Base-by-base conservation (phyloP, 2,888 invertebrate species). In the Sinelater perroti region DNA sequence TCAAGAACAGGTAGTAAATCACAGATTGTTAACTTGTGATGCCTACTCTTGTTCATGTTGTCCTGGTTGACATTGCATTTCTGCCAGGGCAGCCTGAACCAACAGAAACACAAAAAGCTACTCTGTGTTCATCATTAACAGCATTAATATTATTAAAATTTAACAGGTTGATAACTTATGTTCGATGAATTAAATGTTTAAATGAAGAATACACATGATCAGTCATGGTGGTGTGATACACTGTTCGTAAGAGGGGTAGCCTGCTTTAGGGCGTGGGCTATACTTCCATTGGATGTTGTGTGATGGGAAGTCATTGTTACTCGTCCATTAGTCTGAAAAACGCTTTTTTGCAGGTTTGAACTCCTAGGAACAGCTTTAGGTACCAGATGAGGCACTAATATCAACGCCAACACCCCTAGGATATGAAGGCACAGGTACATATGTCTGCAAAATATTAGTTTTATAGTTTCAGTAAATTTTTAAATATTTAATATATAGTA, bases 371-470 rank as follows among this genome's bases (percentile, higher is more conserved):
- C 58, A 42, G 67, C 67, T 61, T 69, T 71, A n/a, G 75, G 74
- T 58, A 77, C 67, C 28, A 77, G 57, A 50, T 66, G 68, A 56
- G 80, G 79, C 60, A 75, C 70, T 53, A 77, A 54, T 44, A 75
- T 57, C 51, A 77, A 70, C 18, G 73, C 74, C 58, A 73, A 45
- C 33, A 75, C 51, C 40, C 72, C 78, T 47, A 72, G 65, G 45
- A 79, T 65, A 63, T 80, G 80, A 68, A 79, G 71, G 72, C 78
- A 76, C 79, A 79, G 76, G 70, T 76, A 78, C 75, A 80, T 74
- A 68, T 73, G 70, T 72, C 77, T 77, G 65, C 4, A 72, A 72
- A 26, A 51, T 56, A 52, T 47, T n/a, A n/a, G 13, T 16, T 4
- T 17, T 18, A n/a, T n/a, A 35, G 14, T 35, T 35, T 35, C 14